Base-by-base conservation (phyloP, 2,888 invertebrate species). In the Acholoe squamosa region DNA sequence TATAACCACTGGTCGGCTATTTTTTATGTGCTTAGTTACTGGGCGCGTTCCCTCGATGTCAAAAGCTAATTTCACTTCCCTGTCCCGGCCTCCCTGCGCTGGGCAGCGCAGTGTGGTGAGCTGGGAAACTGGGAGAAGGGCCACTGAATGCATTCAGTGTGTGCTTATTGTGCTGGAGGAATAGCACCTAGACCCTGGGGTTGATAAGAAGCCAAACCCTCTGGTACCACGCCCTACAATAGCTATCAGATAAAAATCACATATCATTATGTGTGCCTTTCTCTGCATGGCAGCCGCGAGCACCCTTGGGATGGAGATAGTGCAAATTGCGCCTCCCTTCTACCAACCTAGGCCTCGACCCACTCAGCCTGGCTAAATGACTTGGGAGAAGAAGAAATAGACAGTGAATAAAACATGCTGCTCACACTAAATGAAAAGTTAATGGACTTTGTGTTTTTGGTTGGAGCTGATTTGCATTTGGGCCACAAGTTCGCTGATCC, bases 1-100 rank as follows among this genome's bases (percentile, higher is more conserved):
- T 86, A 86, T 86, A 86, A 86, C 54, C 86, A 86, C 86, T 28
- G 86, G 56, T n/a, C 52, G 86, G 86, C 28, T 28, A 86, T 86
- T 54, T 86, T 86, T 86, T 86, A 86, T 86, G 86, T 86, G 31
- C 56, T 86, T 56, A 52, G 56, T 86, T 86, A 54, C 54, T 31
- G 19, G 31, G 25, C 28, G 25, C 52, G 54, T 10, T 54, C 54
- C 86, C 84, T 28, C 33, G 86, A 86, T 86, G 54, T 28, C 86
- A 54, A 54, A 54, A 86, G 56, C 86, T 86, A 86, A 86, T 86
- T 86, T 86, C 80, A 80, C 34, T 80, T 80, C 34, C n/a, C 43
- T 33, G 80, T 43, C 80, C 34, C 34, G 19, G 33, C n/a, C 34
- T 80, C 80, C 80, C 80, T 34, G n/a, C 28, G 71, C 28, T 71